Conservation (phyloP, 1,140 invertebrate species). For the Drosophila fuyamai region DNA sequence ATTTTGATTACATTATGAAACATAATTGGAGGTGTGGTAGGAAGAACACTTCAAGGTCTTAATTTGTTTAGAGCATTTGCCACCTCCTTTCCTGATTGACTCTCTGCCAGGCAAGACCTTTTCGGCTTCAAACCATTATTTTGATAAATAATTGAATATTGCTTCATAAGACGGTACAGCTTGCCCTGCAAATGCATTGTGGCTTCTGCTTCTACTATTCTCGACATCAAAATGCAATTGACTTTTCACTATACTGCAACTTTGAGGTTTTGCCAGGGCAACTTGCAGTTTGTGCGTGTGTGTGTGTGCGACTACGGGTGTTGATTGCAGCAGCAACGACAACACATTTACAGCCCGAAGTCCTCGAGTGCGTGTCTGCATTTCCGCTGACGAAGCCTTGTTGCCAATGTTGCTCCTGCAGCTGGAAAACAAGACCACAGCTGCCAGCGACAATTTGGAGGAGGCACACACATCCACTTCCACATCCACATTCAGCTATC, state of each 20-base stretch:
- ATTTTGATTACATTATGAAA: conserved; percentile 17
- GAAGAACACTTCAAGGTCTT: neutral
- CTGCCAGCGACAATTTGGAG: conserved; percentile 61
- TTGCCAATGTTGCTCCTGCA: conserved; percentile 10
- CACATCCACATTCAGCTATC: conserved; percentile 21
- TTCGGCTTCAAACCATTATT: conserved; percentile 54
- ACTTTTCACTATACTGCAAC: conserved; percentile 76
- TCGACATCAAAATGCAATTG: conserved; percentile 78
- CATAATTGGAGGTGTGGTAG: neutral
- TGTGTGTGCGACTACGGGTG: conserved; percentile 32
- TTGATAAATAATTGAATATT: conserved; percentile 78
- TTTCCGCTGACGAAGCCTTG: conserved; percentile 57
- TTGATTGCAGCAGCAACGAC: conserved; percentile 50
- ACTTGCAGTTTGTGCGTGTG: conserved; percentile 10
- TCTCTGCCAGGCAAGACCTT: conserved; percentile 1
- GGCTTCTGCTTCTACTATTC: conserved; percentile 39
- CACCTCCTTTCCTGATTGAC: conserved; percentile 1
- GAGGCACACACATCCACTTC: neutral
- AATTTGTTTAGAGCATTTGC: conserved; percentile 11
- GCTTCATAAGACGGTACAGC: conserved; percentile 58
- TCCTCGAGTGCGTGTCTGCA: conserved; percentile 49
- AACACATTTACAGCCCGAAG: conserved; percentile 49
- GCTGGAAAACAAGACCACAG: conserved; percentile 43
- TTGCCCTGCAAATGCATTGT: conserved; percentile 53
- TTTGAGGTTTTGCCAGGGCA: conserved; percentile 65